These are phyloP conservation scores for Kryptolebias ocellatus DNA, from an alignment of 2,797 vertebrate genomes.

Conservation along the genomic window DNA sequence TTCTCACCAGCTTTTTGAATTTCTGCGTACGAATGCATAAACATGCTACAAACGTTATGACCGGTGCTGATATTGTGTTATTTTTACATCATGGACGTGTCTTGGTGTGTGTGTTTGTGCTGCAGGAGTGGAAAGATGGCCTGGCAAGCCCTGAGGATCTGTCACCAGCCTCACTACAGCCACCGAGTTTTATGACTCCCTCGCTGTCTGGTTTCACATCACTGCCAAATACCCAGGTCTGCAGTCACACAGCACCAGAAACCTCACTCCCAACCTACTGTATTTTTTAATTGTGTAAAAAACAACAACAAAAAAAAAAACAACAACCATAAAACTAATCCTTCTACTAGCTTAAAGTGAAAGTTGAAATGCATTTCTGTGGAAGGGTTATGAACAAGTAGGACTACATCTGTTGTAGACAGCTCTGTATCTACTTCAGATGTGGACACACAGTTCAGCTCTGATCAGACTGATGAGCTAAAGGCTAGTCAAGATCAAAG, in stretches of 20 bases:
- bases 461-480: too few relatives aligned
- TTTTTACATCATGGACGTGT: constrained; percentile 23
- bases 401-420: too few relatives aligned
- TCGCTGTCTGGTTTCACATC: constrained; percentile 76
- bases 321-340: background rate
- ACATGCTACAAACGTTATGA: constrained; percentile 11
- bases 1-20: background rate
- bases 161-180: constrained; percentile 75
- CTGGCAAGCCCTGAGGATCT: constrained; percentile 77
- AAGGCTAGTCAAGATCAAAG: too few relatives aligned
- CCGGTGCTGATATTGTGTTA: constrained; percentile 26
- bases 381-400: too few relatives aligned
- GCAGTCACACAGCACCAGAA: constrained; percentile 23
- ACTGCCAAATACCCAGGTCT: constrained; percentile 75
- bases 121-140: constrained; percentile 82
- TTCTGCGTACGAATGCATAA: constrained; percentile 10
- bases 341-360: background rate
- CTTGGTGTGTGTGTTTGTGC: constrained; percentile 36
- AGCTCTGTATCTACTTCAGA: too few relatives aligned
- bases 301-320: too few relatives aligned
- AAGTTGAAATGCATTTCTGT: too few relatives aligned
- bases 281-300: background rate
- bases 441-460: too few relatives aligned
- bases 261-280: constrained; percentile 2
- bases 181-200: constrained; percentile 75